Evolutionary conservation across 2,797 vertebrate genomes (phyloP).

Genomic region (Smutsia temminckii): DNA sequence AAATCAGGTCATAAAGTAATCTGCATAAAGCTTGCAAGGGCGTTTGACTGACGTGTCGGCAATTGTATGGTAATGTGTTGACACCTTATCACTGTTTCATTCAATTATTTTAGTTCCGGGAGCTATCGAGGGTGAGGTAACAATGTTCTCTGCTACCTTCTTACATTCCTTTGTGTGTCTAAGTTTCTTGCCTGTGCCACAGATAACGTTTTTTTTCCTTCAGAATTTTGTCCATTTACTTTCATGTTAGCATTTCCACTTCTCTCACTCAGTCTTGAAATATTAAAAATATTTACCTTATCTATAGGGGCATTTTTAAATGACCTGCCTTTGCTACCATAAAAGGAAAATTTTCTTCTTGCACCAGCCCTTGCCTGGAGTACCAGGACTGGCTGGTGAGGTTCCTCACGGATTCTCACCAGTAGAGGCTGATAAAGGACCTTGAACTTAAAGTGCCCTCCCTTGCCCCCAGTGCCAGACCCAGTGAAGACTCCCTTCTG

Average conservation of each 20-base stretch:
- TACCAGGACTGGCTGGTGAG: not conserved
- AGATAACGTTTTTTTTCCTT: not conserved
- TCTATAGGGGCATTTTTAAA: not conserved
- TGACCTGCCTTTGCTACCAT: not conserved
- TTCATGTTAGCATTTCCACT: slow-evolving; percentile 30
- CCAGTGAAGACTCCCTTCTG: not conserved
- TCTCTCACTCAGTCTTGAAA: not conserved
- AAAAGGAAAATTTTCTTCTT: not conserved
- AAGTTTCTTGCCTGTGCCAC: not conserved
- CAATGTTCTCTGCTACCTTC: not conserved
- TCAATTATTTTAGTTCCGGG: slow-evolving; percentile 64
- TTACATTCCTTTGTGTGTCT: not conserved
- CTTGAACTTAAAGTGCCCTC: not conserved
- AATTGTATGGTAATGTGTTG: slow-evolving; percentile 49
- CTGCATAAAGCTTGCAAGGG: not conserved
- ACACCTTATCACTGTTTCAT: slow-evolving; percentile 49
- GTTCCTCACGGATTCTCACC: not conserved
- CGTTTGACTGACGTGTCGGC: slow-evolving; percentile 38
- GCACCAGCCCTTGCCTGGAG: not conserved
- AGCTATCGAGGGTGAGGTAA: slow-evolving; percentile 22
- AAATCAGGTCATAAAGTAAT: not conserved
- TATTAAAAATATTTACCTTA: not conserved
- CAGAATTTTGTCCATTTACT: not conserved
- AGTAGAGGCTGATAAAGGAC: not conserved
- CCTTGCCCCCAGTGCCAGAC: fast-evolving